Percentiles rank a stretch among this genome's conserved stretches.
phyloP scores from a whole-genome alignment of 2,888 invertebrate genomes.

The Tipula confusa region DNA sequence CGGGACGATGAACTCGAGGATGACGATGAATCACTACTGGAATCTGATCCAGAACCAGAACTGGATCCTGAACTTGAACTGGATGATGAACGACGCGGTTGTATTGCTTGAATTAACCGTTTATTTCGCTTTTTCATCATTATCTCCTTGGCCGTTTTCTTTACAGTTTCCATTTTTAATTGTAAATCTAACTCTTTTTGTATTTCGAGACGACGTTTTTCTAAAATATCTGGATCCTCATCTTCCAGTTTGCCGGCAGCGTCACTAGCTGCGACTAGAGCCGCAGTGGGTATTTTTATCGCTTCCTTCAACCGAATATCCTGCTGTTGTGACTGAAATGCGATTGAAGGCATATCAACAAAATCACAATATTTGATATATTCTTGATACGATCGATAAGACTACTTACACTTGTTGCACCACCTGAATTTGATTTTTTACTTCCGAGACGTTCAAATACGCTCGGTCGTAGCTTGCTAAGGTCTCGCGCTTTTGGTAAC shows the following conservation, averaged over 20 bases:
- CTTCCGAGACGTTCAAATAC: constrained; percentile 35
- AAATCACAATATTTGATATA: neutral
- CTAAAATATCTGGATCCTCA: constrained; percentile 34
- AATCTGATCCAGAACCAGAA: constrained; percentile 44
- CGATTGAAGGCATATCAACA: neutral
- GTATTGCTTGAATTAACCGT: constrained; percentile 37
- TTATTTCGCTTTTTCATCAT: constrained; percentile 44
- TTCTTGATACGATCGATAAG: neutral
- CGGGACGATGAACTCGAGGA: constrained; percentile 41
- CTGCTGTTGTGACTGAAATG: neutral
- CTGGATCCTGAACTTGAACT: constrained; percentile 46
- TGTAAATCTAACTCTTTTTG: constrained; percentile 34
- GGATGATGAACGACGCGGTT: constrained; percentile 41
- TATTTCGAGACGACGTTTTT: constrained; percentile 33
- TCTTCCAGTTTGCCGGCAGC: constrained; percentile 32
- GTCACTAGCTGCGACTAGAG: neutral
- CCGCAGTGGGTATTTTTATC: neutral
- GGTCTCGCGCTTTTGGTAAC: constrained; percentile 33
- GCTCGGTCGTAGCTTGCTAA: constrained; percentile 33
- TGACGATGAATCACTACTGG: constrained; percentile 45
- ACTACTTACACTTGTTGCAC: neutral
- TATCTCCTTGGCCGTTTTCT: constrained; percentile 45
- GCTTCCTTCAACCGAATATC: neutral
- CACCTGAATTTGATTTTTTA: constrained; percentile 32
- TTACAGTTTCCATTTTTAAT: constrained; percentile 37